Percentiles rank a stretch among this genome's conserved stretches.
phyloP scores from a whole-genome alignment of 2,113 vertebrate species.

The Ondatra zibethicus region DNA sequence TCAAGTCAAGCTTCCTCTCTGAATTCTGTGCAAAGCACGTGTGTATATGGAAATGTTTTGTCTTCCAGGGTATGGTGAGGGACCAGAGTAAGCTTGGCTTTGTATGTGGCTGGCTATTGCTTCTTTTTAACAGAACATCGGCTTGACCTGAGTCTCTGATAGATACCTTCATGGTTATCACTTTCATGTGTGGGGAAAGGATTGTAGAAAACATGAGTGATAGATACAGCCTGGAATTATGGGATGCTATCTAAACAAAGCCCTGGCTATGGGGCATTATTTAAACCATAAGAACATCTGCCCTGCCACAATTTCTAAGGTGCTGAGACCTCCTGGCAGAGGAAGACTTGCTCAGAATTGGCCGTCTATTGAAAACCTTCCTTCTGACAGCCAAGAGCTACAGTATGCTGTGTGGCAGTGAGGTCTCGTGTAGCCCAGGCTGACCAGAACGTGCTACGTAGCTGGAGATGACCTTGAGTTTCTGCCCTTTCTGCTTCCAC shows the following conservation, averaged over 20 bases:
- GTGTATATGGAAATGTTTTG: neutral
- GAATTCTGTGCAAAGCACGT: slow-evolving; percentile 15
- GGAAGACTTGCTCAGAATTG: neutral
- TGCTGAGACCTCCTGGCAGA: neutral
- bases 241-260: slow-evolving; percentile 19
- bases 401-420: neutral
- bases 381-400: neutral
- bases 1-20: slow-evolving; percentile 39
- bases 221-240: neutral
- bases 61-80: slow-evolving; percentile 12
- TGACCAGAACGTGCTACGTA: neutral
- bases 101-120: slow-evolving; percentile 57
- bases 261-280: neutral
- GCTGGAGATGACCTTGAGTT: neutral
- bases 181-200: slow-evolving; percentile 39
- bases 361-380: neutral
- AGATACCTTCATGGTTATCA: slow-evolving; percentile 30
- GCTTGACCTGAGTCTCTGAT: slow-evolving; percentile 34
- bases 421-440: neutral
- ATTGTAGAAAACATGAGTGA: slow-evolving; percentile 11
- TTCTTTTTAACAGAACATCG: slow-evolving; percentile 47
- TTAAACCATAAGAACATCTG: neutral
- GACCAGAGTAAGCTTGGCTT: slow-evolving; percentile 57
- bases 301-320: neutral
- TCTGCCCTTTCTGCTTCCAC: neutral